Base-by-base conservation (phyloP, 1,140 invertebrate genomes). In the Phortica variegata region DNA sequence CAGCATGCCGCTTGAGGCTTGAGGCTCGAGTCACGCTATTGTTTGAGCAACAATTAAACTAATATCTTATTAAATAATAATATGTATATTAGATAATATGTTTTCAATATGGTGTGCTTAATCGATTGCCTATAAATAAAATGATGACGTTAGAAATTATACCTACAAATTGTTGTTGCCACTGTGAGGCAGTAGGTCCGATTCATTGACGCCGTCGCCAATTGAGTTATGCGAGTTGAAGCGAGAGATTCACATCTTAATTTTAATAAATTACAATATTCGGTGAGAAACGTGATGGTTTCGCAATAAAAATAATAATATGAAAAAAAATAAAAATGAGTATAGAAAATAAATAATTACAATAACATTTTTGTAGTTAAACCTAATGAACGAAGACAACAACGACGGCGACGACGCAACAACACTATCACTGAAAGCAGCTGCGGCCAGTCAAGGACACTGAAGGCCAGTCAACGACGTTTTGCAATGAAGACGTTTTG, bases 181-280 rank as follows among this genome's bases (percentile, higher is more conserved):
- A 15, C 33, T n/a, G 33, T n/a, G n/a, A n/a, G n/a, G 23, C 43
- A 32, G 45, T 42, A 52, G 51, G 18, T 13, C 36, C 18, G 19
- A 16, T 23, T 17, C 34, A 20, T 17, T 23, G 39, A 10, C 19
- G 32, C 15, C 13, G 32, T 8, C 13, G 23, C 18, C 19, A 20
- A 34, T 21, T 34, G 36, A 39, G 47, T 41, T 47, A 57, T 57
- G 51, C 44, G 43, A 52, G 58, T 40, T 44, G 40, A 38, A 50
- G 54, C 43, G 33, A 47, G 43, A 58, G 62, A 68, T 60, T 66
- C 61, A 61, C 59, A 65, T 66, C 62, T 62, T 53, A 60, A 68
- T 63, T 63, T 57, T 68, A 51, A 68, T 63, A 57, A 68, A 68
- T 68, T 68, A 68, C 61, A 68, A 63, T 68, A 68, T 66, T 66